Evolutionary conservation across 1,140 invertebrate genomes (phyloP).

Genomic region (Cotesia vestalis): DNA sequence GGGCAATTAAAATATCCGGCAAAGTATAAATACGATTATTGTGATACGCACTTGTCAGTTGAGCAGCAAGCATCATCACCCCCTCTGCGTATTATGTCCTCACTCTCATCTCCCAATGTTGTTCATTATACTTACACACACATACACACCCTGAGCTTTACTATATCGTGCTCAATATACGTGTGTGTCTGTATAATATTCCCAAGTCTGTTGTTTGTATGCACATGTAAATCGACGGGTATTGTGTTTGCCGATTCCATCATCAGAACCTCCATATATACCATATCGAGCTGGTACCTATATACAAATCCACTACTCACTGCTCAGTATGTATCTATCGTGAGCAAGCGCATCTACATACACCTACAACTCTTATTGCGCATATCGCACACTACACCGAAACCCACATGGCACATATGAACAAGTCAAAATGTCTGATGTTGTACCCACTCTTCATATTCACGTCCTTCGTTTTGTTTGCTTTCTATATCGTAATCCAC

Average conservation of each 20-base stretch:
- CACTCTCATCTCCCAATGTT: slow-evolving; percentile 18
- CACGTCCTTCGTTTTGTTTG: no score
- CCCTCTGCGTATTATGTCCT: slow-evolving; percentile 2
- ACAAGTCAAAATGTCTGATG: no score
- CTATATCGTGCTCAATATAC: no score
- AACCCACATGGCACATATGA: no score
- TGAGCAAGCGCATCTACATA: no score
- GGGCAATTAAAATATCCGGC: slow-evolving; percentile 11
- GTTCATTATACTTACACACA: no score
- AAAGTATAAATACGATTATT: slow-evolving; percentile 22
- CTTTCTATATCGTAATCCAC: no score
- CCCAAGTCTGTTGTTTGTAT: slow-evolving; percentile 52
- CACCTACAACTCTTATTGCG: no score
- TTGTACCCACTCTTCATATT: no score
- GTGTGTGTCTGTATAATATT: slow-evolving; percentile 50
- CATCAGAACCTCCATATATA: slow-evolving; percentile 28
- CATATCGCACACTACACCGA: no score
- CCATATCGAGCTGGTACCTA: slow-evolving; percentile 15
- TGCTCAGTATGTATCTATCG: no score
- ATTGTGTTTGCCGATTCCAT: slow-evolving; percentile 54
- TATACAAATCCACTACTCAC: not conserved
- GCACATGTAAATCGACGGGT: slow-evolving; percentile 54
- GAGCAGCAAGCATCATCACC: slow-evolving; percentile 11
- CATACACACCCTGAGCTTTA: no score
- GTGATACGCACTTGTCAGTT: slow-evolving; percentile 20